phyloP scores from a whole-genome alignment of 2,888 invertebrate genomes.

The Lasioglossum zephyrum region DNA sequence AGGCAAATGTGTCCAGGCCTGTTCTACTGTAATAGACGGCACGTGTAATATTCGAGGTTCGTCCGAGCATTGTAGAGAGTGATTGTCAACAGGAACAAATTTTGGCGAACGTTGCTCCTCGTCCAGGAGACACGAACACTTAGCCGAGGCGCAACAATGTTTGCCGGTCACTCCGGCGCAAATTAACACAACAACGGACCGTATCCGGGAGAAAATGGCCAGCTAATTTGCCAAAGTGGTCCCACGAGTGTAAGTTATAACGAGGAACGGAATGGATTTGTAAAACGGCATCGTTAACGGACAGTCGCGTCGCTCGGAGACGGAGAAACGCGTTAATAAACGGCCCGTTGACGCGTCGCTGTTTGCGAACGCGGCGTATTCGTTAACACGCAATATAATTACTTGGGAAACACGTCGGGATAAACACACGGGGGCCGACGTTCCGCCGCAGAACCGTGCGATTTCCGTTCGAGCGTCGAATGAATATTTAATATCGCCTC shows the following conservation, averaged over 20 bases:
- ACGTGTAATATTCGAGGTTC: background rate
- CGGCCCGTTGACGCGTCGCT: slow-evolving; percentile 27
- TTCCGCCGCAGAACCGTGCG: background rate
- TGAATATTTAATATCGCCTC: slow-evolving; percentile 55
- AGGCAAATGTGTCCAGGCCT: background rate
- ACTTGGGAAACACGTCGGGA: slow-evolving; percentile 39
- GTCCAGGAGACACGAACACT: background rate
- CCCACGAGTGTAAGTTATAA: slow-evolving; percentile 32
- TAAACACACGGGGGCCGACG: slow-evolving; percentile 19
- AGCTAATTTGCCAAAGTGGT: slow-evolving; percentile 38
- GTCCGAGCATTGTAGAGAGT: background rate
- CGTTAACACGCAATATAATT: slow-evolving; percentile 53
- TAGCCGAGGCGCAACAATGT: background rate
- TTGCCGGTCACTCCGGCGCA: background rate
- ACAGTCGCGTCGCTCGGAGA: background rate
- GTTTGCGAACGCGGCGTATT: slow-evolving; percentile 43
- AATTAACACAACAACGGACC: background rate
- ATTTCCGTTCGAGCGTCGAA: slow-evolving; percentile 21
- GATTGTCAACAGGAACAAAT: background rate
- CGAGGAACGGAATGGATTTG: slow-evolving; percentile 36
- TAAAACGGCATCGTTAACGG: slow-evolving; percentile 41
- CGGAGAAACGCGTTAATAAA: slow-evolving; percentile 43
- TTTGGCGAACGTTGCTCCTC: background rate
- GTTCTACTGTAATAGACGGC: background rate
- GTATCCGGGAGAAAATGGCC: slow-evolving; percentile 1